These are phyloP conservation scores for Esox lucius DNA, from an alignment of 2,797 vertebrate genomes.

Conservation along the genomic window DNA sequence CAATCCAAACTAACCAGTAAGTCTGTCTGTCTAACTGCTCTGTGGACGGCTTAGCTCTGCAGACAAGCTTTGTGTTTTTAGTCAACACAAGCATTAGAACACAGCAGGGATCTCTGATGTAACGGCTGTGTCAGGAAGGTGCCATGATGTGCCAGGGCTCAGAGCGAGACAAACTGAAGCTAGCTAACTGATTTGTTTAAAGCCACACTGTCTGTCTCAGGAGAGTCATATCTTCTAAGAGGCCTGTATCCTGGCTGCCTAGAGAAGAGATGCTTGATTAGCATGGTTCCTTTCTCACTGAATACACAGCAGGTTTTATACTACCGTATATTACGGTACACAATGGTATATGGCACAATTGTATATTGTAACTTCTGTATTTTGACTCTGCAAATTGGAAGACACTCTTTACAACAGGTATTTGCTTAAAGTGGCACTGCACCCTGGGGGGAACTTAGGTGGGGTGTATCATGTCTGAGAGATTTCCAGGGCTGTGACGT, in stretches of 20 bases:
- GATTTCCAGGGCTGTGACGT: too few species aligned
- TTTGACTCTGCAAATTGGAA: neutral
- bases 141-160: neutral
- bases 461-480: too few species aligned
- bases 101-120: neutral
- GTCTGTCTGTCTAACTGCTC: neutral
- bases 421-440: neutral
- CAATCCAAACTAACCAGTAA: neutral
- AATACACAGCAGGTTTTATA: neutral
- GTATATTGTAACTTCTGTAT: neutral
- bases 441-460: too few species aligned
- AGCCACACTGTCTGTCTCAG: neutral
- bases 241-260: neutral
- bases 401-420: neutral
- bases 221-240: neutral
- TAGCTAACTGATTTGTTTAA: neutral
- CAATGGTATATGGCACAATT: too few species aligned
- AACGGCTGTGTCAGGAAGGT: neutral
- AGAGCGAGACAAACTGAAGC: neutral
- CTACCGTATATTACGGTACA: too few species aligned
- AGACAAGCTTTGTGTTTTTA: neutral
- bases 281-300: neutral
- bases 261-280: conserved; percentile 1
- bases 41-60: neutral
- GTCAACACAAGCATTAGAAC: neutral